Evolutionary conservation across 2,888 invertebrate species (phyloP), one percentile per base, ranked within the genome.

Genomic region (Herminia tarsipennalis): DNA sequence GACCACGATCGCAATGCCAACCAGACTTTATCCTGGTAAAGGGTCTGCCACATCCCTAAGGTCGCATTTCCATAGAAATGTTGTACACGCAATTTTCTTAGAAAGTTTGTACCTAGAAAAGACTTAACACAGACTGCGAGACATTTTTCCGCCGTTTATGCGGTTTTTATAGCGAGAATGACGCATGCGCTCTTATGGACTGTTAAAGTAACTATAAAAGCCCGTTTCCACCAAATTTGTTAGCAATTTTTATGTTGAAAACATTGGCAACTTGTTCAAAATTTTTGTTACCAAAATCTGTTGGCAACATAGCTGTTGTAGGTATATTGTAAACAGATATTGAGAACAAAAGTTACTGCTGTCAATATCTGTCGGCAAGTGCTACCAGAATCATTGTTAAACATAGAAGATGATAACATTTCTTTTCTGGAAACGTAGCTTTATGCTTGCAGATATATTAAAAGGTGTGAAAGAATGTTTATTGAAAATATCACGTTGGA

Each of bases 171-270:
- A 33, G 42, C 45, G 10, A 5, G 16, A 33, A 44, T 49, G 52
- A 66, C 67, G 59, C 64, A 64, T 66, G 56, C 56, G 64, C 51
- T 33, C 37, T 16, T 17, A 49, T 35, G 45, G 39, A 61, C 37
- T 57, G 25, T 41, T 25, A 36, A 38, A 20, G 24, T 50, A 33
- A 40, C 33, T 43, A 35, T 29, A 39, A 32, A n/a, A n/a, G n/a
- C n/a, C n/a, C n/a, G n/a, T n/a, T n/a, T n/a, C n/a, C n/a, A n/a
- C n/a, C n/a, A n/a, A n/a, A n/a, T n/a, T n/a, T n/a, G n/a, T n/a
- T n/a, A n/a, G n/a, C n/a, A n/a, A n/a, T n/a, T n/a, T n/a, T n/a
- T n/a, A n/a, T n/a, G n/a, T n/a, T n/a, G n/a, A n/a, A n/a, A n/a
- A n/a, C n/a, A n/a, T n/a, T n/a, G n/a, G n/a, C n/a, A n/a, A n/a